These are phyloP conservation scores for Etia nguti DNA, from an alignment of 2,113 vertebrate genomes.

Conservation along the genomic window DNA sequence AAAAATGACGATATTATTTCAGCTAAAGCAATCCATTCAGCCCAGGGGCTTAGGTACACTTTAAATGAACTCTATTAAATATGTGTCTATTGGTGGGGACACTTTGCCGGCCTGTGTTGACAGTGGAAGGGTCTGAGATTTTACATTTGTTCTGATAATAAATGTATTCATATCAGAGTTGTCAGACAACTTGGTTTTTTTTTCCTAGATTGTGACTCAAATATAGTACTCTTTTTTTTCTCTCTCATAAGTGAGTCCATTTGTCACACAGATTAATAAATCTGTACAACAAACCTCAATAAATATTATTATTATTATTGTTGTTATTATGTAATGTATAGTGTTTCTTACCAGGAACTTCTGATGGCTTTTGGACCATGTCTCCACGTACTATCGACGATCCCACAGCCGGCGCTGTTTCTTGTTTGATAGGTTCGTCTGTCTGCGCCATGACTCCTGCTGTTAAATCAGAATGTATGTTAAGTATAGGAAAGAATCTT, in stretches of 20 bases:
- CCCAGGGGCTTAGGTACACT: not conserved
- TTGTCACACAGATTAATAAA: not conserved
- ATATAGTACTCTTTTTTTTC: not conserved
- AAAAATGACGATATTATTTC: not conserved
- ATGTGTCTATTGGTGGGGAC: fast-evolving
- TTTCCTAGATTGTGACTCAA: not conserved
- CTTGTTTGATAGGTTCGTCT: not conserved
- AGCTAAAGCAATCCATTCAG: not conserved
- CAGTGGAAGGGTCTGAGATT: not conserved
- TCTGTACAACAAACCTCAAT: not conserved
- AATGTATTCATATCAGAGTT: not conserved
- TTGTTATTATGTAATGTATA: not conserved
- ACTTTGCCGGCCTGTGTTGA: not conserved
- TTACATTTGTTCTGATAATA: not conserved
- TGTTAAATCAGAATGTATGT: not conserved
- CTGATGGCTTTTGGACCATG: not conserved
- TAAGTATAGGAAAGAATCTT: not conserved
- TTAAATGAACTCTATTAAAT: not conserved
- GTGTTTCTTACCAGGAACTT: conserved; percentile 18
- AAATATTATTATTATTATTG: not conserved
- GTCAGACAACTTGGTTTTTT: not conserved
- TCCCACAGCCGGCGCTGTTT: not conserved
- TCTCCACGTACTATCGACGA: conserved; percentile 22
- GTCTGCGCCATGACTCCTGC: conserved; percentile 36
- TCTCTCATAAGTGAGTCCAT: not conserved